Percentiles rank a stretch among this genome's conserved stretches.
Evolutionary conservation across 2,888 invertebrate species (phyloP).

Genomic region (Caenorhabditis sp.): DNA sequence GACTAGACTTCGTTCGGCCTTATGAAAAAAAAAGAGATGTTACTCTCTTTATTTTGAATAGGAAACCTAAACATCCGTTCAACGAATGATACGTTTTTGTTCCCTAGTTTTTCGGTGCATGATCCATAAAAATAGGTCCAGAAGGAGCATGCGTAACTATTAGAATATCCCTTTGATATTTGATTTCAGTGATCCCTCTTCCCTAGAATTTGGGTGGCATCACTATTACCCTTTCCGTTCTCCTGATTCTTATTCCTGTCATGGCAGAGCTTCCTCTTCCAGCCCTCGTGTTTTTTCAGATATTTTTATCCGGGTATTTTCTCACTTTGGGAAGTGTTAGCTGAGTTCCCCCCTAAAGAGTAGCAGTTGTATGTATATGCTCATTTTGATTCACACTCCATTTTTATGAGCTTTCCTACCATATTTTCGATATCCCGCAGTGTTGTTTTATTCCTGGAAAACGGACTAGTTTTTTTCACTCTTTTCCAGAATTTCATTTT

Average conservation of each 20-base stretch:
- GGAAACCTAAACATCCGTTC: no score
- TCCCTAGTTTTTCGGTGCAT: no score
- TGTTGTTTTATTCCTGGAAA: background rate
- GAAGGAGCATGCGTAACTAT: no score
- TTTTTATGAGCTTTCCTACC: constrained; percentile 4
- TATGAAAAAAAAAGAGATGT: no score
- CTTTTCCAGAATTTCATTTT: constrained; percentile 6
- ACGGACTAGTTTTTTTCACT: background rate
- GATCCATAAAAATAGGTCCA: no score
- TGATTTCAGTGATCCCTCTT: no score
- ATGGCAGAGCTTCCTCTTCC: background rate
- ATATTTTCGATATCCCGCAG: constrained; percentile 21
- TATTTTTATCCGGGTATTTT: background rate
- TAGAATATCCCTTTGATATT: no score
- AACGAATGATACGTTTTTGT: no score
- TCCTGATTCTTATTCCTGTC: background rate
- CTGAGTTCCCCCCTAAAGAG: background rate
- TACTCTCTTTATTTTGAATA: no score
- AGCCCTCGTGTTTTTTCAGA: background rate
- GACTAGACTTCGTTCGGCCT: no score
- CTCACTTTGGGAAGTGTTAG: background rate
- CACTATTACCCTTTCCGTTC: background rate
- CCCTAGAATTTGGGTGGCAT: background rate
- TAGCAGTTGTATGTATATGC: background rate
- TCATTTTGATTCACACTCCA: background rate